Percentiles rank a stretch among this genome's conserved stretches.
Evolutionary conservation across 37 sponge, comb jelly and placozoan genomes (phyloP).

Genomic region (Aplysina aerophoba): DNA sequence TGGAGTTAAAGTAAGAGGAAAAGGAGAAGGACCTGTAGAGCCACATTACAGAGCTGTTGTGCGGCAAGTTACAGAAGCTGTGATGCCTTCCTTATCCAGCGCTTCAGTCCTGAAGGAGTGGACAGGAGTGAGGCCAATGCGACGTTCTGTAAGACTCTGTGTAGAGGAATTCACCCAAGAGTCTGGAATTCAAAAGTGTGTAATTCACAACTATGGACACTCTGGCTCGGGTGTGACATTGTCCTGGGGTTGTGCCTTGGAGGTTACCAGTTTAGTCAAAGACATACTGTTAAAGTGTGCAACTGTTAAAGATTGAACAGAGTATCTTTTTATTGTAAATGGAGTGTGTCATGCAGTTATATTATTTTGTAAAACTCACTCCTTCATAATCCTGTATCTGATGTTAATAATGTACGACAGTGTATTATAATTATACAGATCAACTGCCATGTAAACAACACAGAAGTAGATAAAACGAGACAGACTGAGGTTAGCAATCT

Average conservation of each 20-base stretch:
- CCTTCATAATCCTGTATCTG: too few species aligned
- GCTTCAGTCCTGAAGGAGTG: conserved; percentile 35
- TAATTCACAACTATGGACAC: conserved; percentile 62
- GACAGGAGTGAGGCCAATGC: conserved; percentile 48
- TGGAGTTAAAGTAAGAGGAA: conserved; percentile 8
- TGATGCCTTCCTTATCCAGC: conserved; percentile 17
- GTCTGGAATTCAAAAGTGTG: neutral
- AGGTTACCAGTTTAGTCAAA: conserved; percentile 23
- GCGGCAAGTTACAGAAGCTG: neutral
- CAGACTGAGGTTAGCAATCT: too few species aligned
- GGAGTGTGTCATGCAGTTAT: too few species aligned
- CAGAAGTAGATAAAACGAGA: too few species aligned
- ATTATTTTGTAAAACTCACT: too few species aligned
- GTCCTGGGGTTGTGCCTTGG: conserved; percentile 58
- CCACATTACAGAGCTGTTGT: neutral
- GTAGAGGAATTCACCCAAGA: conserved; percentile 8
- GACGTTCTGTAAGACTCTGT: conserved; percentile 37
- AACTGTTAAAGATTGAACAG: too few species aligned
- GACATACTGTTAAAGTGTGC: too few species aligned
- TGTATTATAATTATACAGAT: too few species aligned
- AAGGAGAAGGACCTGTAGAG: neutral
- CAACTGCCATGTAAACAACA: too few species aligned
- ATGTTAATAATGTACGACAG: too few species aligned
- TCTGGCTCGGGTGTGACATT: conserved; percentile 41
- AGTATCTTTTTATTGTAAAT: too few species aligned